A percentile compares a stretch with the other conserved stretches of the same genome.
phyloP scores from a whole-genome alignment of 2,888 invertebrate species.

The Phortica magna region DNA sequence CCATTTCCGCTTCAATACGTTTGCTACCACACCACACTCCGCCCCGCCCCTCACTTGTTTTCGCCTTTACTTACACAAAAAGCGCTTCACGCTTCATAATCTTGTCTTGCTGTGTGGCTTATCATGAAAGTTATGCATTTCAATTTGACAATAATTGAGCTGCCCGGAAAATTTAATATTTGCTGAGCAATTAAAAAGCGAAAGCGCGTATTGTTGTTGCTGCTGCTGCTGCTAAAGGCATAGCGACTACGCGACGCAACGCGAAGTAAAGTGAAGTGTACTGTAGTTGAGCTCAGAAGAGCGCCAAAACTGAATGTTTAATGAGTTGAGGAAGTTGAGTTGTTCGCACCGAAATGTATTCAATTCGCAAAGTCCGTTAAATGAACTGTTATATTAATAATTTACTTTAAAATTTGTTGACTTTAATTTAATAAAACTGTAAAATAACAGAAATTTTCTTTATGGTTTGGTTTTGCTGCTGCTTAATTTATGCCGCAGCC shows the following conservation, averaged over 20 bases:
- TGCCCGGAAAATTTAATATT: conserved; percentile 18
- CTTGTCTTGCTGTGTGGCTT: background rate
- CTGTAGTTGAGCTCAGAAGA: background rate
- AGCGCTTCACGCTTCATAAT: background rate
- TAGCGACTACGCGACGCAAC: no score
- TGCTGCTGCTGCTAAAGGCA: background rate
- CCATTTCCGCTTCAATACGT: background rate
- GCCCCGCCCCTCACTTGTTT: background rate
- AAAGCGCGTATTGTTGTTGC: background rate
- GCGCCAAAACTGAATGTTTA: background rate
- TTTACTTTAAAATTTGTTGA: background rate
- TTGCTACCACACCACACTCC: background rate
- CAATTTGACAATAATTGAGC: conserved; percentile 19
- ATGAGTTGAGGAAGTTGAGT: background rate
- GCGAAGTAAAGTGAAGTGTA: no score
- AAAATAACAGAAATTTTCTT: background rate
- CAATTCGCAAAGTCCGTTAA: background rate
- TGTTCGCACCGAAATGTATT: background rate
- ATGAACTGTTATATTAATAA: background rate
- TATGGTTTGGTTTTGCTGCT: background rate
- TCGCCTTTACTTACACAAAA: background rate
- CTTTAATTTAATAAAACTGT: background rate
- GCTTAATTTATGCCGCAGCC: background rate
- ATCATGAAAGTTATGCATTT: conserved; percentile 15
- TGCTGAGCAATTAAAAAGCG: conserved; percentile 17